Base-by-base conservation (phyloP, 2,113 vertebrate genomes). In the Ornithorhynchus anatinus region DNA sequence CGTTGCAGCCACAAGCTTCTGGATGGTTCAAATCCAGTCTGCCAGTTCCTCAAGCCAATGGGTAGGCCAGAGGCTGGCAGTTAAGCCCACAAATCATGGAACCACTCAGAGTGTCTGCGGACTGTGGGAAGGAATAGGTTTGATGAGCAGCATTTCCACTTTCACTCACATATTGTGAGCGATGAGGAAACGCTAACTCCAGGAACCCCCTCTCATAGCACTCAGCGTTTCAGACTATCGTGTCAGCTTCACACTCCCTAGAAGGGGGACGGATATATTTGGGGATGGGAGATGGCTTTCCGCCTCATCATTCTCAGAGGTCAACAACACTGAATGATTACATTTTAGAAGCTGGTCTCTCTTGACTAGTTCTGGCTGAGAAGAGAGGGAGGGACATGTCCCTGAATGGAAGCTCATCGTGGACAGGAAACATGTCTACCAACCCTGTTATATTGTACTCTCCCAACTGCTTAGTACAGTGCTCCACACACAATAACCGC, bases 61-160 rank as follows among this genome's bases (percentile, higher is more conserved):
- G 23, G 35, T 51, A 2, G 1, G 9, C 0, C 1, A 3, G 17
- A 22, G 0, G 5, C 17, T 1, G 4, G 17, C 0, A 1, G 2
- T 0, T 3, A 15, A 20, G 22, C 42, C 12, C 20, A 7, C 25
- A 6, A 1, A 0, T 1, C 19, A n/a, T n/a, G 37, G 39, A 22
- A 22, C 5, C 5, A 4, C 27, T 47, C 17, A 13, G 27, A 16
- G 13, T 22, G 22, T 16, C 13, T 13, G 23, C 19, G 17, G 17
- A 29, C 4, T 7, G 31, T 12, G 19, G 25, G 25, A 31, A 17
- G 9, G 15, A 50, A 29, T 29, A 7, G 5, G 3, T 29, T 50
- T 7, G 16, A 17, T 1, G 31, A 50, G 47, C 19, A 29, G 25
- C 15, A 2, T 10, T 33, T 20, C 7, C 9, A 20, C 0, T 10